Conservation (phyloP, 2,888 invertebrate genomes). For the Syrphus vitripennis region DNA sequence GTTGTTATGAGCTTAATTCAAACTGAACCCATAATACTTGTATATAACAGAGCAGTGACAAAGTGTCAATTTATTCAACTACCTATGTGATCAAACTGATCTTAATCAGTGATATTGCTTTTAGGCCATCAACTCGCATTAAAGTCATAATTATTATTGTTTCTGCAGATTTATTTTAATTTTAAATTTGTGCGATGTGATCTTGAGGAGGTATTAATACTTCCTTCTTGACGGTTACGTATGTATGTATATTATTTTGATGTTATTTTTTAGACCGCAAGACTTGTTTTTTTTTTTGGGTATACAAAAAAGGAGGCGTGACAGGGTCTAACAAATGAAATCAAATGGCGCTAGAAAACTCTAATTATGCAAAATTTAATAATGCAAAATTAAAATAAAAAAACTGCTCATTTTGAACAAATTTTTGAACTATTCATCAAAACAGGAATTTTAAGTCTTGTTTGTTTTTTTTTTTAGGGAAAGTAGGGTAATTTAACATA, state of each 20-base stretch:
- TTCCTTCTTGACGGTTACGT: constrained; percentile 1
- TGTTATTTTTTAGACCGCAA: background rate
- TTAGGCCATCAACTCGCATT: constrained; percentile 12
- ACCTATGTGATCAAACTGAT: constrained; percentile 8
- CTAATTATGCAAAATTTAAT: background rate
- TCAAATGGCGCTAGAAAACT: background rate
- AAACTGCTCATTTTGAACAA: background rate
- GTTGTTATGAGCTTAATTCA: constrained; percentile 36
- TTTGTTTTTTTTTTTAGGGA: no score
- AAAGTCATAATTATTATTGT: background rate
- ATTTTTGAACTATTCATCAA: background rate
- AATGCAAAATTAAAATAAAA: background rate
- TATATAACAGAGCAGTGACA: background rate
- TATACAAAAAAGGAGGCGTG: background rate
- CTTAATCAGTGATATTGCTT: constrained; percentile 15
- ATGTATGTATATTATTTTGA: background rate
- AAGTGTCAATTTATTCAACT: constrained; percentile 21
- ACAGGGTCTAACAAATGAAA: background rate
- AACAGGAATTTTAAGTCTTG: background rate
- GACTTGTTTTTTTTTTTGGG: background rate
- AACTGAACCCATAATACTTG: background rate
- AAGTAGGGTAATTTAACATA: no score
- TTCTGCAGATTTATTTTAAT: background rate
- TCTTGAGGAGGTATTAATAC: constrained; percentile 3
- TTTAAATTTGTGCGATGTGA: background rate